These are phyloP conservation scores for Cyanocitta stelleri DNA, from an alignment of 2,113 vertebrate genomes.

Conservation along the genomic window DNA sequence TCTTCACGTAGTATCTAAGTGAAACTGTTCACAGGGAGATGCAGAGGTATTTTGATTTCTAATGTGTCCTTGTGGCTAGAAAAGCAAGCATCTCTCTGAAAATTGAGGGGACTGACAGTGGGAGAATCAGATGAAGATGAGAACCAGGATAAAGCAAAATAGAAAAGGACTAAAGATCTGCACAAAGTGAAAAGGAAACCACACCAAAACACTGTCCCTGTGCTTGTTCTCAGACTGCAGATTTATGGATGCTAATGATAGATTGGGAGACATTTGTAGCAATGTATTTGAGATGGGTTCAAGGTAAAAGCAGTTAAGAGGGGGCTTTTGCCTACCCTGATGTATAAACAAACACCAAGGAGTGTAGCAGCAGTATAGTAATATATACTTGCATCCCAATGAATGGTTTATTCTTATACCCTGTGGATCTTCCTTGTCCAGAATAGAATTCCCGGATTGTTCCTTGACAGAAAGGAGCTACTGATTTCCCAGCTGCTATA, in stretches of 20 bases:
- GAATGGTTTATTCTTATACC: background rate
- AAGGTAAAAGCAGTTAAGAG: background rate
- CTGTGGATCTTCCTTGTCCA: background rate
- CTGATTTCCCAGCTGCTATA: background rate
- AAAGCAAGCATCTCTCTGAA: background rate
- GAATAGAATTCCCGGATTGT: background rate
- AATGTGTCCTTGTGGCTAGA: background rate
- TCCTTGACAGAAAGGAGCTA: background rate
- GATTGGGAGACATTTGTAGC: background rate
- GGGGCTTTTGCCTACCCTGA: background rate
- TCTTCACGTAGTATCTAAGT: background rate
- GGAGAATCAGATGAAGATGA: background rate
- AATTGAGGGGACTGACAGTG: background rate
- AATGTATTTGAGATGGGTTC: background rate
- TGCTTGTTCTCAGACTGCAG: background rate
- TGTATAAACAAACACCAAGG: background rate
- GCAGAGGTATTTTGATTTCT: background rate
- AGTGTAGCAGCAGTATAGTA: background rate
- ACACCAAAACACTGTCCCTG: background rate
- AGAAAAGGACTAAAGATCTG: background rate
- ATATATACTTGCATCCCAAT: background rate
- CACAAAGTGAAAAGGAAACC: background rate
- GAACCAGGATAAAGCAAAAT: background rate
- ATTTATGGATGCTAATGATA: background rate
- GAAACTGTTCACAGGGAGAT: background rate